These are phyloP conservation scores for Dimorphilus gyrociliatus DNA, from an alignment of 2,888 invertebrate species.

Conservation along the genomic window DNA sequence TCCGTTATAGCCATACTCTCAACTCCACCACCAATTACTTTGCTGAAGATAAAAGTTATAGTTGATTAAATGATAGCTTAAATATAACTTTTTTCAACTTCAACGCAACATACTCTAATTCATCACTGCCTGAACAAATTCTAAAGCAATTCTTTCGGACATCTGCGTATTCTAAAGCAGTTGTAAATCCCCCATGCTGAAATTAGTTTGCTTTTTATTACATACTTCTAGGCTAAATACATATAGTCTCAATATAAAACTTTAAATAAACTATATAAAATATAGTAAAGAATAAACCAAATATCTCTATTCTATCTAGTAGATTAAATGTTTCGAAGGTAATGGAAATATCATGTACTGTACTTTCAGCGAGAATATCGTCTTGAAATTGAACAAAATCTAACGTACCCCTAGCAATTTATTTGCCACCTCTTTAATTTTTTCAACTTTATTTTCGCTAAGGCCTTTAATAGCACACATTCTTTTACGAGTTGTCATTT, in stretches of 20 bases:
- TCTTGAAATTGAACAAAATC: too few species aligned
- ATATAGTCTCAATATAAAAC: too few species aligned
- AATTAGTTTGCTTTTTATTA: too few species aligned
- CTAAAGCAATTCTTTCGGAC: constrained; percentile 55
- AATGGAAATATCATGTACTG: too few species aligned
- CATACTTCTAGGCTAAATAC: too few species aligned
- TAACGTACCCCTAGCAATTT: constrained; percentile 43
- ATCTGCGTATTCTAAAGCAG: constrained; percentile 56
- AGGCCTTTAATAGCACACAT: constrained; percentile 56
- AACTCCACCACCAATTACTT: constrained; percentile 57
- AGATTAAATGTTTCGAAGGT: too few species aligned
- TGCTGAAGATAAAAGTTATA: constrained; percentile 41
- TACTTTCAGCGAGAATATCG: too few species aligned
- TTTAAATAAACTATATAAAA: too few species aligned
- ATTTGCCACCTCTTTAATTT: constrained; percentile 58
- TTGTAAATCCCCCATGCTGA: constrained; percentile 49
- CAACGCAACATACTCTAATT: constrained; percentile 50
- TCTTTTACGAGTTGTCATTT: constrained; percentile 60
- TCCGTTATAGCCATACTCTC: constrained; percentile 71
- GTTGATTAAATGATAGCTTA: too few species aligned
- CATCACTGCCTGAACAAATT: constrained; percentile 44
- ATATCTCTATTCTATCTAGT: too few species aligned
- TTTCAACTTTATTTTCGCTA: constrained; percentile 58
- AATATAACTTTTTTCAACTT: too few species aligned
- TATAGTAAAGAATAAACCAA: too few species aligned